A percentile compares a stretch with the other conserved stretches of the same genome.
Conservation (phyloP, 2,888 invertebrate genomes). For the Tetramorium bicarinatum region DNA sequence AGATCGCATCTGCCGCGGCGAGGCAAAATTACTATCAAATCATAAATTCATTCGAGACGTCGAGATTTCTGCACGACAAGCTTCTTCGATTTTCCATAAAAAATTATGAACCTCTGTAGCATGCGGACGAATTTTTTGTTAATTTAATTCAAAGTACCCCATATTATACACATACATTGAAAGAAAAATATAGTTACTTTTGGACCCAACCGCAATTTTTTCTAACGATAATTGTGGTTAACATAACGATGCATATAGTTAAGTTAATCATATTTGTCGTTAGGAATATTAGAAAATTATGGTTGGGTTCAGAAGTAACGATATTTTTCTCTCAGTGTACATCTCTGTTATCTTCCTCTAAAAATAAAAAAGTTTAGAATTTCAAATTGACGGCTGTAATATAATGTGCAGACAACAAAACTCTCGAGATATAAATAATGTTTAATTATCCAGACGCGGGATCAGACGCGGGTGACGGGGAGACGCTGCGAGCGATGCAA, state of each 20-base stretch:
- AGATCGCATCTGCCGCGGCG: slow-evolving; percentile 60
- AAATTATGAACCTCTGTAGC: not conserved
- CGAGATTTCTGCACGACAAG: not conserved
- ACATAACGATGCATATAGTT: no score
- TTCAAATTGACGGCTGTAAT: not conserved
- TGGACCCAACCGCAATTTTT: no score
- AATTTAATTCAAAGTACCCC: not conserved
- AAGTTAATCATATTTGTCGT: no score
- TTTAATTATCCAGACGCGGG: not conserved
- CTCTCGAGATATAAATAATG: not conserved
- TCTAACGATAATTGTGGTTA: no score
- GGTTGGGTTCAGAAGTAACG: no score
- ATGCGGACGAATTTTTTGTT: not conserved
- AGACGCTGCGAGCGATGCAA: not conserved
- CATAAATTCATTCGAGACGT: not conserved
- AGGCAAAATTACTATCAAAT: slow-evolving; percentile 14
- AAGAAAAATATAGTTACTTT: no score
- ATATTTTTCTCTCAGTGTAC: no score
- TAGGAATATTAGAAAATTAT: no score
- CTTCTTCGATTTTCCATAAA: not conserved
- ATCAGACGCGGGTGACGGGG: not conserved
- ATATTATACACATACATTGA: not conserved
- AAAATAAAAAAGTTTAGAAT: not conserved
- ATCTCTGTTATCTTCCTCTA: not conserved
- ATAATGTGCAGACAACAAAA: not conserved